phyloP scores from a whole-genome alignment of 2,888 invertebrate species.

The Caenorhabditis parvicauda region DNA sequence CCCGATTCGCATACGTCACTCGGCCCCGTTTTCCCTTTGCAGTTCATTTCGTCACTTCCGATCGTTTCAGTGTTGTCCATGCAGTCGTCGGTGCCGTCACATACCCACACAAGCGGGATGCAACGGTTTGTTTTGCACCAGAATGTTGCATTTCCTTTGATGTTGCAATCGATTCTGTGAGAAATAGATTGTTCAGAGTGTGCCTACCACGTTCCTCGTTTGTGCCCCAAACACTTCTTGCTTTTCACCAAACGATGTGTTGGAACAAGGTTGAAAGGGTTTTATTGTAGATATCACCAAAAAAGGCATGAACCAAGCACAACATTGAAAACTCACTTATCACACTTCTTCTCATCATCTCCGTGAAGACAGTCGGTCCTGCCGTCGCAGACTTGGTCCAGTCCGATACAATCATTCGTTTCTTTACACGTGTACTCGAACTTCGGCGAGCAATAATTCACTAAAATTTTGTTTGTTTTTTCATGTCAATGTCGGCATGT shows the following conservation, averaged over 20 bases:
- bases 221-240: no score
- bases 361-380: conserved; percentile 72
- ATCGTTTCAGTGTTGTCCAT: conserved; percentile 71
- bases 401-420: conserved; percentile 21
- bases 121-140: conserved; percentile 34
- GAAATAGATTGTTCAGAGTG: not conserved
- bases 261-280: conserved; percentile 30
- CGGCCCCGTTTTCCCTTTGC: conserved; percentile 16
- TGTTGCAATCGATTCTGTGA: conserved; percentile 11
- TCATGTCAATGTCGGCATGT: conserved; percentile 1
- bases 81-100: conserved; percentile 76
- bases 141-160: conserved; percentile 22
- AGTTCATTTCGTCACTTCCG: conserved; percentile 56
- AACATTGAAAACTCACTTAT: conserved; percentile 15
- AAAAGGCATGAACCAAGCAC: conserved; percentile 44
- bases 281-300: no score
- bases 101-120: conserved; percentile 76
- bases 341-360: conserved; percentile 30
- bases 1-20: conserved; percentile 9
- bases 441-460: conserved; percentile 4
- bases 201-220: no score
- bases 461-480: not conserved
- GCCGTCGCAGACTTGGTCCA: conserved; percentile 71
- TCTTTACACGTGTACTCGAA: conserved; percentile 23
- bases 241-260: no score